Percentiles rank a stretch among this genome's conserved stretches.
Evolutionary conservation across 2,888 invertebrate genomes (phyloP).

Genomic region (Homarus gammarus): DNA sequence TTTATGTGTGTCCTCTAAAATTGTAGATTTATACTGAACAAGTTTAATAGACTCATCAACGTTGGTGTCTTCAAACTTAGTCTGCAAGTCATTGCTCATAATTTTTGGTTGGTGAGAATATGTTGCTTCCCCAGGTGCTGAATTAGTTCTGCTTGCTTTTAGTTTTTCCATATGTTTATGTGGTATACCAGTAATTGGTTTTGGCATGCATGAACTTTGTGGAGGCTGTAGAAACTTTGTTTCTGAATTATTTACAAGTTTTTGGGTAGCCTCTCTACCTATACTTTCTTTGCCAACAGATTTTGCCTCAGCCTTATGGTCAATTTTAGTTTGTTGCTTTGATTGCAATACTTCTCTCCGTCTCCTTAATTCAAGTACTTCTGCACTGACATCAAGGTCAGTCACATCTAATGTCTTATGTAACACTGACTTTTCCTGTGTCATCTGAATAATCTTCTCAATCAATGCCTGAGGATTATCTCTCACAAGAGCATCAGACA

Average conservation of each 20-base stretch:
- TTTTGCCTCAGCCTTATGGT: background rate
- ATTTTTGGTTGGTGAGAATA: background rate
- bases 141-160: conserved; percentile 37
- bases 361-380: conserved; percentile 40
- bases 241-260: background rate
- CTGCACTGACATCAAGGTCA: conserved; percentile 52
- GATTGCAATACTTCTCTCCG: conserved; percentile 25
- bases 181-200: background rate
- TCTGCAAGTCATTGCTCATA: background rate
- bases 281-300: conserved; percentile 33
- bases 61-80: background rate
- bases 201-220: background rate
- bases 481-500: conserved; percentile 29
- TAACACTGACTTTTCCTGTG: conserved; percentile 8
- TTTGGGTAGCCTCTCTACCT: background rate
- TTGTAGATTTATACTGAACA: conserved; percentile 39
- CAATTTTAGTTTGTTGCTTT: conserved; percentile 16
- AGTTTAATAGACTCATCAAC: conserved; percentile 41
- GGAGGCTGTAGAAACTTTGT: background rate
- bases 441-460: conserved; percentile 19
- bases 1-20: conserved; percentile 51
- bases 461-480: conserved; percentile 30
- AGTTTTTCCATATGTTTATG: conserved; percentile 55
- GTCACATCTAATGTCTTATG: conserved; percentile 42
- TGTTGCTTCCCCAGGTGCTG: conserved; percentile 37